phyloP scores from a whole-genome alignment of 2,797 vertebrate species.

The Synaphobranchus kaupii region DNA sequence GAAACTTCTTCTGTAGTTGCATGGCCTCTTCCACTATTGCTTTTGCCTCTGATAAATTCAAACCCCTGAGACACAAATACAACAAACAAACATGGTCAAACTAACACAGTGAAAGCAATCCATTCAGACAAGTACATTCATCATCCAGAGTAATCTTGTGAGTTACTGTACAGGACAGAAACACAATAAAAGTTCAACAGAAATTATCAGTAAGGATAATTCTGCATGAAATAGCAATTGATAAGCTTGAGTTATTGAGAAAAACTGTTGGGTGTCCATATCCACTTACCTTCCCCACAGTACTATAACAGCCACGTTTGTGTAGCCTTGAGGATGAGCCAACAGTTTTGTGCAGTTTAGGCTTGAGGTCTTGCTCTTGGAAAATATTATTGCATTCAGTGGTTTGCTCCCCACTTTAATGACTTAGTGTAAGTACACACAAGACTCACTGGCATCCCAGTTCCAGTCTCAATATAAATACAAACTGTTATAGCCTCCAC shows the following conservation, averaged over 20 bases:
- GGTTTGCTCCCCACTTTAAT: neutral
- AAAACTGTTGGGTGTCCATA: neutral
- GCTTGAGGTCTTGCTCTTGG: neutral
- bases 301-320: neutral
- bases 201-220: neutral
- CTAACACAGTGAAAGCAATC: neutral
- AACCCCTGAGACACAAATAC: constrained; percentile 62
- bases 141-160: neutral
- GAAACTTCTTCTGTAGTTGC: constrained; percentile 72
- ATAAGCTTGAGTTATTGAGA: neutral
- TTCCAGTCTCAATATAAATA: neutral
- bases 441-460: neutral
- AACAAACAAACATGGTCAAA: neutral
- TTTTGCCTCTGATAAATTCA: constrained; percentile 66
- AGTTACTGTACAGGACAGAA: neutral
- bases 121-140: neutral
- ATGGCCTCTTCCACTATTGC: constrained; percentile 71
- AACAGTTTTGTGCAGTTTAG: neutral
- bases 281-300: neutral
- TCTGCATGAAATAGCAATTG: neutral
- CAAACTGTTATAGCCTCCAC: neutral
- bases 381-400: neutral
- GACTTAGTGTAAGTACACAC: neutral
- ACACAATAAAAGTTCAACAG: neutral
- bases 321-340: too few relatives aligned